Evolutionary conservation across 2,888 invertebrate species (phyloP), one percentile per base, ranked within the genome.

Genomic region (Mythimna loreyi): DNA sequence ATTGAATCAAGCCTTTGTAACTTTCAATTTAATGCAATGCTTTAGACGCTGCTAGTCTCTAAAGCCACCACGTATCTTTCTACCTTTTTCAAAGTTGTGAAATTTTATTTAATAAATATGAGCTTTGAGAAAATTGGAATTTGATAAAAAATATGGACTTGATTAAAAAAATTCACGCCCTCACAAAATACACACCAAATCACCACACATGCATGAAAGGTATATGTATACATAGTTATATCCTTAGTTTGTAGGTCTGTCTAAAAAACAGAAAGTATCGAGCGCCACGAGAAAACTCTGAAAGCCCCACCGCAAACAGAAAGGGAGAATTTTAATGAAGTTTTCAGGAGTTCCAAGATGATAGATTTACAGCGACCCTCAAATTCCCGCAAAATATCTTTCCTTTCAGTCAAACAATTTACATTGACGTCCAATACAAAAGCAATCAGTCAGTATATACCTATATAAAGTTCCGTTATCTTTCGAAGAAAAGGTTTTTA

Each of bases 401-500:
- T 33, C 11, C 23, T 47, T 65, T 45, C 23, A 47, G 21, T 33
- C 19, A 21, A 67, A 47, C 19, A 43, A 55, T 49, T 75, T 55
- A 13, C 30, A 66, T 65, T 45, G 28, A 25, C n/a, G 16, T 45
- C 23, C 33, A 45, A 70, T 65, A 70, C 40, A 70, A 30, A 64
- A 47, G 25, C 53, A 55, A 70, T 55, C 75, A 55, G 55, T 33
- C 40, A 45, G 60, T 30, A 45, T n/a, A 7, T 30, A 28, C 13
- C 13, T 21, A 28, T 19, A 64, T 30, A 74, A 53, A 73, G 36
- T 40, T 66, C 21, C 30, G 49, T 56, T 49, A 40, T 33, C 13
- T 67, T 75, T 74, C 43, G 0, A 75, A 71, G 68, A 67, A 71
- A 70, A 75, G 68, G 55, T 56, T 71, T 40, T 67, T 40, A 7